Conservation (phyloP, 1,140 invertebrate genomes). For the Drosophila pectinifera region DNA sequence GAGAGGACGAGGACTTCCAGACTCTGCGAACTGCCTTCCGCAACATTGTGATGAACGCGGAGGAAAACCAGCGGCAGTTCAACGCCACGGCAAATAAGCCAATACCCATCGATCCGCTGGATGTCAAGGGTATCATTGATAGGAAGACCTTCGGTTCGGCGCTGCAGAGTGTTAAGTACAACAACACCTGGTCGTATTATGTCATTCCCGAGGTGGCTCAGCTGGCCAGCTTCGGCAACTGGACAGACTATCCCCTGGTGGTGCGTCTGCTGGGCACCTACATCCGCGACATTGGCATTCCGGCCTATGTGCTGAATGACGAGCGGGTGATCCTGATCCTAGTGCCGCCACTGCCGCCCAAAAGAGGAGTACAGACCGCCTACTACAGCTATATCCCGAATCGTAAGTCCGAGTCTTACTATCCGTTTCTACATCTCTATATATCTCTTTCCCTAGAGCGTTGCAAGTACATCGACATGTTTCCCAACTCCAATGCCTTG, state of each 20-base stretch:
- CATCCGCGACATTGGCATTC: slow-evolving; percentile 73
- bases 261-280: slow-evolving; percentile 70
- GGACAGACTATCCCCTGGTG: slow-evolving; percentile 70
- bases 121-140: slow-evolving; percentile 53
- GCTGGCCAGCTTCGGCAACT: slow-evolving; percentile 72
- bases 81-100: slow-evolving; percentile 55
- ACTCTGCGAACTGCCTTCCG: slow-evolving; percentile 68
- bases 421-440: background rate
- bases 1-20: slow-evolving; percentile 72
- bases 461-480: slow-evolving; percentile 88
- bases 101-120: slow-evolving; percentile 69
- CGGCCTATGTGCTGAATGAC: slow-evolving; percentile 70
- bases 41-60: slow-evolving; percentile 64
- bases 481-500: slow-evolving; percentile 86
- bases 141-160: slow-evolving; percentile 66
- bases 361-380: slow-evolving; percentile 51
- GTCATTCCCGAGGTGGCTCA: slow-evolving; percentile 79
- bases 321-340: slow-evolving; percentile 75
- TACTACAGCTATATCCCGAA: slow-evolving; percentile 76
- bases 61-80: slow-evolving; percentile 58
- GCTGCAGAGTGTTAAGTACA: slow-evolving; percentile 68
- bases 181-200: slow-evolving; percentile 75
- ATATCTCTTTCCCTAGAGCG: slow-evolving; percentile 80
- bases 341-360: slow-evolving; percentile 76
- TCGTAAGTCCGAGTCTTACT: slow-evolving; percentile 47